Evolutionary conservation across 1,140 invertebrate species (phyloP), one percentile per base, ranked within the genome.

Genomic region (Euglossa dilemma): DNA sequence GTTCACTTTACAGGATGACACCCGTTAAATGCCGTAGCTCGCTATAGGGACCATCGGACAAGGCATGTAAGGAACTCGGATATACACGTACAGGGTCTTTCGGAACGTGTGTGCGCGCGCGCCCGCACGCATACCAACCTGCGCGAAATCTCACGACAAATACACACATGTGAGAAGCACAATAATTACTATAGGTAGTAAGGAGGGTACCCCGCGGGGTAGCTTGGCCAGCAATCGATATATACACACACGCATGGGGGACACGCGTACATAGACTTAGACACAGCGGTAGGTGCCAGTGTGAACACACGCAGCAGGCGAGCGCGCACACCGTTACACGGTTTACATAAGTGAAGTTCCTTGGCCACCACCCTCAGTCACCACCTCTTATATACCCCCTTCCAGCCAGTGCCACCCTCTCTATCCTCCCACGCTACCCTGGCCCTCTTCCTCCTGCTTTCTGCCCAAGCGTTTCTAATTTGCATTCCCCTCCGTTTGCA

Each of bases 381-480:
- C 87, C 87, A 89, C 88, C 87, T 89, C 87, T 90, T 89, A 90
- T 90, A 89, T 89, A 89, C 89, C 87, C 91, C 88, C 80, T 87
- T 82, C 83, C 79, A 80, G 57, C 54, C 77, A 72, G 83, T 64
- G 63, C 86, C 80, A 84, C 88, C 80, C 87, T 87, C 72, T 80
- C 84, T 83, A 85, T 69, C 73, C 69, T 80, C 43, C 73, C 85
- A 28, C 80, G 80, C 71, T 82, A 85, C 89, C 89, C 90, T 70
- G 64, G 69, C 87, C 70, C 87, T 84, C 86, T 89, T 84, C 82
- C 90, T 87, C 90, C 88, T 87, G 91, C 91, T 90, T 92, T 92
- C 91, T 93, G 91, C 91, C 93, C 93, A 92, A 93, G 92, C 92
- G 93, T 93, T 93, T 94, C 92, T 94, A 94, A 94, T 94, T 94